Conservation (phyloP, 2,888 invertebrate species). For the Plebejus argus region DNA sequence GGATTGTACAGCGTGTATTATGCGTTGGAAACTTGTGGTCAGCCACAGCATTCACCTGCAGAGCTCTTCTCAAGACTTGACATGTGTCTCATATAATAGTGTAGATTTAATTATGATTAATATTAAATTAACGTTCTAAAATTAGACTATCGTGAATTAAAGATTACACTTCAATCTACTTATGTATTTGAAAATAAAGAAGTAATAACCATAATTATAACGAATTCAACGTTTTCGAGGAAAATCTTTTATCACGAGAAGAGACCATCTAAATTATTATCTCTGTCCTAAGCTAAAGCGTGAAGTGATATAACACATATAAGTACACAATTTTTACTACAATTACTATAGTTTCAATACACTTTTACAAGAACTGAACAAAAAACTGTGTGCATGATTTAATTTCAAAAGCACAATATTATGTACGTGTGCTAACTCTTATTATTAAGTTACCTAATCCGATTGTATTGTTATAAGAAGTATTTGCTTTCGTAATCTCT, state of each 20-base stretch:
- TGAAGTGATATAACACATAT: too few species aligned
- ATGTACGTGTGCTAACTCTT: neutral
- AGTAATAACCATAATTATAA: too few species aligned
- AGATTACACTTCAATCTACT: too few species aligned
- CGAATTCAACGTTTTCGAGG: too few species aligned
- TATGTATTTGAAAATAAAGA: too few species aligned
- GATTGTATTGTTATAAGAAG: slow-evolving; percentile 33
- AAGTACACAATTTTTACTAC: too few species aligned
- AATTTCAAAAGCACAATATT: neutral
- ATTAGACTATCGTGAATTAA: neutral
- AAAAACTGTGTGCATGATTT: neutral
- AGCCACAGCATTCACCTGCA: slow-evolving; percentile 18
- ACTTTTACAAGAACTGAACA: neutral
- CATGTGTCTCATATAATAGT: neutral
- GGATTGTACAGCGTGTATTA: too few species aligned
- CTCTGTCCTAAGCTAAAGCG: too few species aligned
- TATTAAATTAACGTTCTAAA: too few species aligned
- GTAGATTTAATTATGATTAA: neutral
- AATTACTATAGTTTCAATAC: too few species aligned
- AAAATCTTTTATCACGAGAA: too few species aligned
- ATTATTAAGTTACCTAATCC: neutral
- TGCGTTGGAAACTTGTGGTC: neutral
- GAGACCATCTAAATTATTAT: too few species aligned
- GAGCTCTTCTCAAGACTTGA: neutral
- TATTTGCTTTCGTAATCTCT: slow-evolving; percentile 40